phyloP scores from a whole-genome alignment of 2,113 vertebrate species.

The Candoia aspera region DNA sequence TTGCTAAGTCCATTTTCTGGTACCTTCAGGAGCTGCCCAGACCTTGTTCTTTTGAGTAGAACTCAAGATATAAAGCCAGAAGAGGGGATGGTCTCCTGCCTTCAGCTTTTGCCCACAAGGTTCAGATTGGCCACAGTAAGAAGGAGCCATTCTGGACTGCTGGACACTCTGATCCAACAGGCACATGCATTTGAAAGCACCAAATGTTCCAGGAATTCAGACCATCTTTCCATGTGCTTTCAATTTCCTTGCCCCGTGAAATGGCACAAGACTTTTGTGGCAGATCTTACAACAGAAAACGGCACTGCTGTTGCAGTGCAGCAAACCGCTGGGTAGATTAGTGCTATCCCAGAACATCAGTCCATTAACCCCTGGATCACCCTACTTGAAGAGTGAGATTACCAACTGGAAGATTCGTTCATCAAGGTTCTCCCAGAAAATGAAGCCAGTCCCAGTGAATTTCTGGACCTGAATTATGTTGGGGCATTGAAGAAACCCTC shows the following conservation, averaged over 20 bases:
- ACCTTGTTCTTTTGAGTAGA: neutral
- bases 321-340: neutral
- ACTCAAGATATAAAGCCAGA: neutral
- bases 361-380: conserved; percentile 1
- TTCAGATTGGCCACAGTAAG: neutral
- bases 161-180: too few relatives aligned
- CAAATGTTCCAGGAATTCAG: neutral
- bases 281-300: accelerated
- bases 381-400: neutral
- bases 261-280: accelerated
- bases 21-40: neutral
- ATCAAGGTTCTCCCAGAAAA: neutral
- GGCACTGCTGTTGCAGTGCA: accelerated
- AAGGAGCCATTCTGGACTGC: neutral
- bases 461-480: conserved; percentile 13
- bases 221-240: neutral
- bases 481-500: conserved; percentile 21
- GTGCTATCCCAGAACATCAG: accelerated
- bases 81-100: neutral
- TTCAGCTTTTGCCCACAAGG: neutral
- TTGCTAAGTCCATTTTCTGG: neutral
- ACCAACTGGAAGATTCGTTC: neutral
- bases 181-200: neutral
- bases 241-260: accelerated
- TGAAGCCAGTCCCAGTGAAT: neutral